Evolutionary conservation across 2,113 vertebrate species (phyloP), one percentile per base, ranked within the genome.

Genomic region (Gallinago paraguaiae): DNA sequence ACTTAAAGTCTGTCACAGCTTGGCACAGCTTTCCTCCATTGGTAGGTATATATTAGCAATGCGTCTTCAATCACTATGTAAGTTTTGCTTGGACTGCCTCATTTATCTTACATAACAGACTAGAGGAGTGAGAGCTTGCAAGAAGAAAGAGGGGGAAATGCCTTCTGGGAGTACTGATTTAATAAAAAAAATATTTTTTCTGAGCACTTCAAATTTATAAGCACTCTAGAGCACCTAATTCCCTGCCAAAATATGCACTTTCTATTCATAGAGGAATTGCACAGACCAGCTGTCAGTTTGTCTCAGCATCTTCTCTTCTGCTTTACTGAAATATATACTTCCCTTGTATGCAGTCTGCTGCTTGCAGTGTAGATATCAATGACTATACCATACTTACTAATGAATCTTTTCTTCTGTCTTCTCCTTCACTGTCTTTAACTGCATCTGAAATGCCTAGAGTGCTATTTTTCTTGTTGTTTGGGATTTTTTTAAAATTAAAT

Each of bases 41-140:
- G 92, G 64, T 60, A 82, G 48, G 50, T 85, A 81, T n/a, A 10
- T 59, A 86, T 83, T 56, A 93, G 43, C 31, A 45, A 65, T 67
- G 84, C 39, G 30, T 92, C 94, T 96, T 91, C 45, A 95, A 86
- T 91, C 78, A 78, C 61, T 23, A 8, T 67, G 67, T 71, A 93
- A 80, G 74, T 87, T 97, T 90, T 92, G 15, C 80, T 90, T 78
- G 76, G 65, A 76, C 59, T 56, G 13, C 87, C 82, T 95, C 54
- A 18, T 86, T 96, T 92, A 74, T 92, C 78, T 51, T 82, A 14
- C 8, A 39, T 39, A 85, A 82, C 24, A 59, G 43, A 82, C 50
- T 43, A 24, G 31, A 79, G 28, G 23, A 57, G 43, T 53, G 67
- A 93, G 28, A 96, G 22, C 25, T 33, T 95, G 41, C 25, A 53